Evolutionary conservation across 2,113 vertebrate species (phyloP), one percentile per base, ranked within the genome.

Genomic region (Xiphophorus maculatus): DNA sequence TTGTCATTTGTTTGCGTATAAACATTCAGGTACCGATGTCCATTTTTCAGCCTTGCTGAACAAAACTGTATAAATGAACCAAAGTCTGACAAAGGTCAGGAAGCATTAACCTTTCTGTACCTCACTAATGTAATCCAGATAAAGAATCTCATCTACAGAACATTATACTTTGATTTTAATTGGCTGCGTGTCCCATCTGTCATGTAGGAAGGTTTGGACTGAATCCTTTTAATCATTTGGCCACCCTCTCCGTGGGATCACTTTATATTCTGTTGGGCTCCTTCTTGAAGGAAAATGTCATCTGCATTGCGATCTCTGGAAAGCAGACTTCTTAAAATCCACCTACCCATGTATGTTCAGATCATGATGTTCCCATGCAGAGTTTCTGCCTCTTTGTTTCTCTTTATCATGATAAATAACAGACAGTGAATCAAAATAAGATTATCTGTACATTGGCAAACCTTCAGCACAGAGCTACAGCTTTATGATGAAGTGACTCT

Each of bases 1-100:
- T 69, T 61, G 64, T 76, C 81, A 80, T 77, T 83, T 86, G 80
- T 86, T 83, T 81, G 67, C 54, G 77, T 87, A 82, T 74, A 83
- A 35, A 72, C 62, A 62, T 81, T 81, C 32, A 77, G 68, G 79
- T 71, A 85, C 69, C 82, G 73, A 77, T 62, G 58, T 77, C 35
- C 40, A 37, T 81, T 77, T 69, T 86, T 40, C 54, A 76, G 44
- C 61, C 48, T 60, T 69, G 74, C 78, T 90, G 83, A 78, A 61
- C 75, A 62, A 74, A 82, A 90, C 76, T 69, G 81, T 73, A 69
- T 71, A 62, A 78, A 83, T 81, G 33, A 19, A 63, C 73, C 74
- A 65, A 75, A 65, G 66, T 68, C 65, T 70, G 63, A 81, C 40
- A 71, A 75, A 66, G 85, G 79, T 83, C 70, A 60, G 72, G 71